Conservation (phyloP, 1,140 invertebrate species). For the Lucilia sericata region DNA sequence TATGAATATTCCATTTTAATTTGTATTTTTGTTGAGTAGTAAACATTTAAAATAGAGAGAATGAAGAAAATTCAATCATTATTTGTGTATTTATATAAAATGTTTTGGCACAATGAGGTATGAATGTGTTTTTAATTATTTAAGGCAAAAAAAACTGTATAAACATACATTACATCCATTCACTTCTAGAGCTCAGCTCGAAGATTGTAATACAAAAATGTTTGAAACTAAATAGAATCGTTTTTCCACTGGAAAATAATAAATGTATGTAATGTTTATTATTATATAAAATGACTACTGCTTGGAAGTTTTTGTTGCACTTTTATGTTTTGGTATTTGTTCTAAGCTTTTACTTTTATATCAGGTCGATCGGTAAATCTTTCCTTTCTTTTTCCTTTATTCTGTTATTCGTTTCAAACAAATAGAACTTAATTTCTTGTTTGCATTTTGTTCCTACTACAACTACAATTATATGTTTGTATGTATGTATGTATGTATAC, state of each 20-base stretch:
- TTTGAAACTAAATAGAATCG: too few relatives aligned
- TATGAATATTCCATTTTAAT: not conserved
- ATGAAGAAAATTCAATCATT: not conserved
- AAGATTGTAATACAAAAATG: too few relatives aligned
- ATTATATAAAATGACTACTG: too few relatives aligned
- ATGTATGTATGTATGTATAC: not conserved
- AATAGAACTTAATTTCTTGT: not conserved
- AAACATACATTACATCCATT: too few relatives aligned
- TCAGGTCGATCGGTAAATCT: too few relatives aligned
- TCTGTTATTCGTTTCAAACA: not conserved
- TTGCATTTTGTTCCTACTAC: conserved; percentile 4
- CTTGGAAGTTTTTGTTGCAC: not conserved
- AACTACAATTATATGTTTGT: not conserved
- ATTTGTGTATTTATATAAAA: not conserved
- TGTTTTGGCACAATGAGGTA: conserved; percentile 28
- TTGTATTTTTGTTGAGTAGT: not conserved
- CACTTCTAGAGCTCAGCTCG: too few relatives aligned
- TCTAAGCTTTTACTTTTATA: not conserved
- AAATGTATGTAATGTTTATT: too few relatives aligned
- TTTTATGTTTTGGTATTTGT: too few relatives aligned
- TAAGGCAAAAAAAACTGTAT: too few relatives aligned
- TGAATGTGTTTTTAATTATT: not conserved
- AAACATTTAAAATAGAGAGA: not conserved
- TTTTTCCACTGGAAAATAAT: too few relatives aligned
- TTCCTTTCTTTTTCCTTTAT: not conserved